phyloP scores from a whole-genome alignment of 2,888 invertebrate genomes.

The Halictus ligatus region DNA sequence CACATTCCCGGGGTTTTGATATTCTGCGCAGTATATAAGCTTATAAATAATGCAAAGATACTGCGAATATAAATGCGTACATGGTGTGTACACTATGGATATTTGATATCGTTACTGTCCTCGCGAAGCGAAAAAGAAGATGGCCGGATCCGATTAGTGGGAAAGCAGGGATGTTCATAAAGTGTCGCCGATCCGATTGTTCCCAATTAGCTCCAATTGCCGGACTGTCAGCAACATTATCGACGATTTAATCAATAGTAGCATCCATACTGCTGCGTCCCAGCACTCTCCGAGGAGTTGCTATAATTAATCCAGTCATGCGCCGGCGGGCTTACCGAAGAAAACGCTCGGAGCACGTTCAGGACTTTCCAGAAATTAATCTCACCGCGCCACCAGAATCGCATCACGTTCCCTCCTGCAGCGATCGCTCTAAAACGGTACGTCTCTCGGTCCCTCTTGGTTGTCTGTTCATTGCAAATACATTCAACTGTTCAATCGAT shows the following conservation, averaged over 20 bases:
- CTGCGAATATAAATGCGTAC: too few relatives aligned
- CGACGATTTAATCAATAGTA: slow-evolving; percentile 45
- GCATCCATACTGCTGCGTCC: slow-evolving; percentile 8
- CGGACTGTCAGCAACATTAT: slow-evolving; percentile 38
- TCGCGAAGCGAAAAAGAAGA: background rate
- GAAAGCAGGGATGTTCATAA: background rate
- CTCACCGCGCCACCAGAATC: slow-evolving; percentile 19
- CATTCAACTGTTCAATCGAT: background rate
- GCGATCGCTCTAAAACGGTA: background rate
- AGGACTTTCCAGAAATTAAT: slow-evolving; percentile 49
- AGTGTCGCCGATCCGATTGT: background rate
- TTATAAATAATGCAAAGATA: background rate
- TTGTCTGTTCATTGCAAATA: background rate
- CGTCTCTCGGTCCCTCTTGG: background rate
- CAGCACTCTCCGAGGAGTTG: slow-evolving; percentile 3
- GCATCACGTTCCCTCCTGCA: slow-evolving; percentile 17
- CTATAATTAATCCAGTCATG: slow-evolving; percentile 54
- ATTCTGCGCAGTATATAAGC: background rate
- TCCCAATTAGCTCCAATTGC: slow-evolving; percentile 24
- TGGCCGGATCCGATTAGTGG: background rate
- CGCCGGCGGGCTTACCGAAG: slow-evolving; percentile 42
- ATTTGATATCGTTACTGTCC: background rate
- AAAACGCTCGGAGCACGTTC: slow-evolving; percentile 29
- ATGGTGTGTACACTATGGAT: background rate
- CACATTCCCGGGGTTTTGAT: background rate